Percentiles rank a stretch among this genome's conserved stretches.
phyloP scores from a whole-genome alignment of 2,797 vertebrate genomes.

The Amphiprion clarkii region DNA sequence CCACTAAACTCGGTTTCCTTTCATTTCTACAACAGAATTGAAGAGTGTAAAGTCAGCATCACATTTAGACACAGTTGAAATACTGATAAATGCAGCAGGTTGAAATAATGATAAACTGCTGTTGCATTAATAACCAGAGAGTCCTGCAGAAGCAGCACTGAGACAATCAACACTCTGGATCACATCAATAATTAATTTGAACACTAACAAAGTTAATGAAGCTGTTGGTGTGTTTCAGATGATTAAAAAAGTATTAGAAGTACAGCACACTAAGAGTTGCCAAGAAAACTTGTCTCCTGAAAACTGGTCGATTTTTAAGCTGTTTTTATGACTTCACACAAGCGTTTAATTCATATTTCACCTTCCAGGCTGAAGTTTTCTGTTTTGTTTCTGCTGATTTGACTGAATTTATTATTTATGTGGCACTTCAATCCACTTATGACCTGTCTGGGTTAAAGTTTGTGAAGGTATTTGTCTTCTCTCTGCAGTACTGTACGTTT shows the following conservation, averaged over 20 bases:
- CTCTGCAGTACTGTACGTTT: constrained; percentile 22
- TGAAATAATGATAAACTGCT: neutral
- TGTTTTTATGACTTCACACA: no score
- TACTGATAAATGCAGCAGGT: no score
- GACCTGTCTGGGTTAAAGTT: neutral
- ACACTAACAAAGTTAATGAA: constrained; percentile 4
- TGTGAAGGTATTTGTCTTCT: constrained; percentile 21
- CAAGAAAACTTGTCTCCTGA: constrained; percentile 28
- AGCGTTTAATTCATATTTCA: neutral
- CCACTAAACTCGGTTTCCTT: no score
- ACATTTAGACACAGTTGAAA: neutral
- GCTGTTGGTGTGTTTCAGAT: neutral
- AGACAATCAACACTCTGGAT: constrained; percentile 59
- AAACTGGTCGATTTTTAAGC: constrained; percentile 1
- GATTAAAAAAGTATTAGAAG: neutral
- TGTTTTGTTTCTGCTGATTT: neutral
- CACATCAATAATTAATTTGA: no score
- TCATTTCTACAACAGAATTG: no score
- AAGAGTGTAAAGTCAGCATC: no score
- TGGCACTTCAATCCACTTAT: constrained; percentile 10
- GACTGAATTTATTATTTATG: constrained; percentile 2
- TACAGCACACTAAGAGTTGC: constrained; percentile 49
- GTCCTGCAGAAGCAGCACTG: constrained; percentile 20
- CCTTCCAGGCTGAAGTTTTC: neutral
- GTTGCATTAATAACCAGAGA: constrained; percentile 15